Base-by-base conservation (phyloP, 1,140 invertebrate genomes). In the Drosophila takahashii region DNA sequence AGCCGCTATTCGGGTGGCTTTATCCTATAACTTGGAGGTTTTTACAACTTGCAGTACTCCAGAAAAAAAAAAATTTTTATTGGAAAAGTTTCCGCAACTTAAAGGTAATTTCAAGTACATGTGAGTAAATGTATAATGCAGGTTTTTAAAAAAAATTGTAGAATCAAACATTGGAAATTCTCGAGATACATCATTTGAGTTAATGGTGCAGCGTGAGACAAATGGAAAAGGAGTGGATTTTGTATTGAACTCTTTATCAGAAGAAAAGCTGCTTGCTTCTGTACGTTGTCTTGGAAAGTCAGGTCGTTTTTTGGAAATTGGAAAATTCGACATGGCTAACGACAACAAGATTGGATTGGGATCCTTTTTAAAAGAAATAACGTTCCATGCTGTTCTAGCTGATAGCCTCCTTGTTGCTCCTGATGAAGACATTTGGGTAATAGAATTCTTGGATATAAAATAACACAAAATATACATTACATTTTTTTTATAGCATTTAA, bases 311-410 rank as follows among this genome's bases (percentile, higher is more conserved):
- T 85, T 97, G 3, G 96, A 97, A 92, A 96, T 97, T 32, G 96
- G 96, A 15, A 96, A 96, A 80, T 96, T 95, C 66, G 96, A 96
- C 90, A 93, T 96, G 65, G 93, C 92, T 1, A 94, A 95, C 48
- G 95, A 96, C 66, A 95, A 93, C 27, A 86, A 93, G 18, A 92
- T 96, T 26, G 95, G 95, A 90, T 95, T 95, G 94, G 93, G 96
- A 47, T 93, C 96, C 42, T 98, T 99, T 92, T 92, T 95, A 37
- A 96, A 95, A 56, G 97, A 98, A 89, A 95, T 96, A 4, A 96
- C 96, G 87, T 96, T 98, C 93, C 96, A 97, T 93, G 97, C 97
- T 37, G 95, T 98, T 66, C 94, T 98, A 84, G 94, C 98, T 79
- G 97, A 98, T 92, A 94, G 94, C 62, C 92, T 98, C 51, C 95